phyloP scores from a whole-genome alignment of 1,140 invertebrate genomes.

The Drosophila repleta region DNA sequence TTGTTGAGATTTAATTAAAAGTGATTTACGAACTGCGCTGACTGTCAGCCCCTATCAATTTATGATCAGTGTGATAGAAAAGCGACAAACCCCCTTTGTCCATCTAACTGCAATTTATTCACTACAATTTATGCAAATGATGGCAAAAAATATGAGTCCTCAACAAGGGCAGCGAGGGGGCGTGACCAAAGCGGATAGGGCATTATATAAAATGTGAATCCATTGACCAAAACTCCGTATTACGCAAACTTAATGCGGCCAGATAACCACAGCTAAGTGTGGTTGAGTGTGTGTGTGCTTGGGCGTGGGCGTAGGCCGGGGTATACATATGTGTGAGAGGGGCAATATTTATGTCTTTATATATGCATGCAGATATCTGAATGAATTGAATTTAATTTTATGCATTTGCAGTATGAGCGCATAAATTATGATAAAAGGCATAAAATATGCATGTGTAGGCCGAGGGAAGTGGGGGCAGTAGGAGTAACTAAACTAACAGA shows the following conservation, averaged over 20 bases:
- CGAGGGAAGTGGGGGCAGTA: slow-evolving; percentile 6
- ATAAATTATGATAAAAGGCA: slow-evolving; percentile 75
- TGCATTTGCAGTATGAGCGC: slow-evolving; percentile 67
- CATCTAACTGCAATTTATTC: slow-evolving; percentile 50
- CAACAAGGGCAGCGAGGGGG: slow-evolving; percentile 22
- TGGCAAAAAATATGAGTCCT: slow-evolving; percentile 31
- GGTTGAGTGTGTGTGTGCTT: slow-evolving; percentile 17
- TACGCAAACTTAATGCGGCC: slow-evolving; percentile 51
- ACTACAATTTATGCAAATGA: slow-evolving; percentile 63
- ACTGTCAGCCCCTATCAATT: neutral
- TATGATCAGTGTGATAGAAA: neutral
- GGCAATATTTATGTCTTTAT: slow-evolving; percentile 2
- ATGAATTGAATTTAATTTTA: slow-evolving; percentile 72
- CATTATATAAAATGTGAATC: slow-evolving; percentile 73
- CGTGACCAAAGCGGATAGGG: slow-evolving; percentile 28
- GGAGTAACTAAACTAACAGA: slow-evolving; percentile 55
- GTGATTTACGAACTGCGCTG: neutral
- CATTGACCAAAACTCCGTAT: slow-evolving; percentile 43
- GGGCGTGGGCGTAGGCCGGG: slow-evolving; percentile 11
- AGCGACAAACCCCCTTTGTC: neutral
- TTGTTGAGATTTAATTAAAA: neutral
- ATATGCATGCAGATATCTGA: slow-evolving; percentile 11
- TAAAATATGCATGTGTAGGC: slow-evolving; percentile 53
- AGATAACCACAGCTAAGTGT: slow-evolving; percentile 13
- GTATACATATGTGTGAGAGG: neutral